These are phyloP conservation scores for Dendronephthya gigantea DNA, from an alignment of 64 coral and sea anemone genomes.

Conservation along the genomic window DNA sequence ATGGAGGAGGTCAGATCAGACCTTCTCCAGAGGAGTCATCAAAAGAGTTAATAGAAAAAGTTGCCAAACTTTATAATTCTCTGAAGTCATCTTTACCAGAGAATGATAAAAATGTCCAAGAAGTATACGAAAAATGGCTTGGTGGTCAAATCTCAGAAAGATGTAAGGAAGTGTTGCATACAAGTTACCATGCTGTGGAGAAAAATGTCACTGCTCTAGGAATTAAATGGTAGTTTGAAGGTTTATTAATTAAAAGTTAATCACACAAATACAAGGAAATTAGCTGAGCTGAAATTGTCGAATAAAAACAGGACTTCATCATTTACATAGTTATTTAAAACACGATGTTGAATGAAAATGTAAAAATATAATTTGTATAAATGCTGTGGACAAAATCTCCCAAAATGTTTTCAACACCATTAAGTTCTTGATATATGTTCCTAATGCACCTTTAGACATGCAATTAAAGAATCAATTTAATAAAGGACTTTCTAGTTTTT, in stretches of 20 bases:
- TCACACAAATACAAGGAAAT: not conserved
- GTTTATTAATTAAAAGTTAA: not conserved
- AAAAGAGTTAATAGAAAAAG: conserved; percentile 56
- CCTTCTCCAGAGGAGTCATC: conserved; percentile 49
- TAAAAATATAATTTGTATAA: not conserved
- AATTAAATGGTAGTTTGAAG: conserved; percentile 59
- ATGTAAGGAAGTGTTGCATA: conserved; percentile 66
- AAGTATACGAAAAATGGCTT: conserved; percentile 78
- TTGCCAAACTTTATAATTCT: conserved; percentile 52
- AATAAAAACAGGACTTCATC: not conserved
- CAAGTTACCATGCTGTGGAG: conserved; percentile 76
- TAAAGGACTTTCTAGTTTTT: too few relatives aligned
- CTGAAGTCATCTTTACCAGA: conserved; percentile 31
- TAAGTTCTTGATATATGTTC: not conserved
- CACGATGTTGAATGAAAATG: too few relatives aligned
- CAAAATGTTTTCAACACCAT: too few relatives aligned
- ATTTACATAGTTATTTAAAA: too few relatives aligned
- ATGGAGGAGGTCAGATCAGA: conserved; percentile 81
- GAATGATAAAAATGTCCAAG: conserved; percentile 42
- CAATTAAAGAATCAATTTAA: too few relatives aligned
- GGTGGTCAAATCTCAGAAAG: conserved; percentile 51
- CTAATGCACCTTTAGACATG: too few relatives aligned
- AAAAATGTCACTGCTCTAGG: conserved; percentile 60
- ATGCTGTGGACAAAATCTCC: too few relatives aligned
- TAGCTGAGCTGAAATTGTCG: too few relatives aligned